These are phyloP conservation scores for Gnathonemus echidnorhynchus DNA, from an alignment of 2,113 vertebrate genomes.

Conservation along the genomic window DNA sequence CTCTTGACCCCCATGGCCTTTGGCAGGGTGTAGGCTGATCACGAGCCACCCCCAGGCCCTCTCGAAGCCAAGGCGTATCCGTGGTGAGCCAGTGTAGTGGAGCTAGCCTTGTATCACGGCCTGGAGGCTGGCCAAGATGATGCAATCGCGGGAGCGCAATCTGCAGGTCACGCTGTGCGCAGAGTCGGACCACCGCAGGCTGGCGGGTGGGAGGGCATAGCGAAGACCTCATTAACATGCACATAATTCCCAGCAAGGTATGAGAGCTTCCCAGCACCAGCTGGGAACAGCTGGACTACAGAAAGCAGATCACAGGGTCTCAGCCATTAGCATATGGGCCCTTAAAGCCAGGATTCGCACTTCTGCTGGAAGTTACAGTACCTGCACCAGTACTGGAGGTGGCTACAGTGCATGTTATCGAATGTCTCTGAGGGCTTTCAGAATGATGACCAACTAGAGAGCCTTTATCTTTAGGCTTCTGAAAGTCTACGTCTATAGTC, in stretches of 20 bases:
- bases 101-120: not conserved
- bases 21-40: not conserved
- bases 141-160: not conserved
- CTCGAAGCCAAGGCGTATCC: not conserved
- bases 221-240: not conserved
- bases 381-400: not conserved
- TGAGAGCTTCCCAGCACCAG: not conserved
- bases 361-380: not conserved
- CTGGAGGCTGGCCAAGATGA: not conserved
- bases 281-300: not conserved
- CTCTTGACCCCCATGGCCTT: not conserved
- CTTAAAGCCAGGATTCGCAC: conserved; percentile 8
- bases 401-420: not conserved
- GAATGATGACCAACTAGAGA: not conserved
- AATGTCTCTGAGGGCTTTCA: not conserved
- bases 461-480: not conserved
- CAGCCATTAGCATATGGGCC: not conserved
- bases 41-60: not conserved
- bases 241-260: not conserved
- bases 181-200: not conserved
- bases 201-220: not conserved
- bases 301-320: conserved; percentile 14
- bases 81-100: not conserved
- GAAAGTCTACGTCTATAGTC: not conserved
- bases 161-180: not conserved